These are phyloP conservation scores for Otolemur garnettii DNA, from an alignment of 2,113 vertebrate species.

Conservation along the genomic window DNA sequence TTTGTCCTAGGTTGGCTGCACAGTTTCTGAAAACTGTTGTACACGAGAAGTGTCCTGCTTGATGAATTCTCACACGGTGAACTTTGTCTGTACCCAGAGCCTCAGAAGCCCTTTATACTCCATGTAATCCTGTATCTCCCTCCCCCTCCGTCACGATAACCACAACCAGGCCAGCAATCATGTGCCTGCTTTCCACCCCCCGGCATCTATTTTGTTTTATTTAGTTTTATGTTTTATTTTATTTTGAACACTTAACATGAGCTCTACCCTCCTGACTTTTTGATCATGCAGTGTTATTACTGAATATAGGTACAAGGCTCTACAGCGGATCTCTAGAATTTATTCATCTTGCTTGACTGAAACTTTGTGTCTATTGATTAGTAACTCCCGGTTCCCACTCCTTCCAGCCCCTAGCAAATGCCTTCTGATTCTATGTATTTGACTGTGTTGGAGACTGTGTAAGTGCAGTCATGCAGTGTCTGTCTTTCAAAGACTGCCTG, in stretches of 20 bases:
- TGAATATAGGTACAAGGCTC: background rate
- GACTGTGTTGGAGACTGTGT: background rate
- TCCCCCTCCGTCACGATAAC: background rate
- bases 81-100: background rate
- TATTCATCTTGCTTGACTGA: background rate
- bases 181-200: background rate
- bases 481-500: background rate
- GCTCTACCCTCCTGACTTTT: background rate
- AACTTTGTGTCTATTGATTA: background rate
- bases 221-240: background rate
- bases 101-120: background rate
- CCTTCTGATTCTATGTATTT: background rate
- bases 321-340: background rate
- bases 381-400: background rate
- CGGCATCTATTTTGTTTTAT: background rate
- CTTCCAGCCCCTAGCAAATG: background rate
- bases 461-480: background rate
- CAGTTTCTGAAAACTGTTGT: background rate
- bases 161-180: background rate
- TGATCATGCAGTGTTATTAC: background rate
- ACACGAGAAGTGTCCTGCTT: background rate
- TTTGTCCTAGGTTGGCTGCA: background rate
- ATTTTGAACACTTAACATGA: background rate
- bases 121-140: background rate
- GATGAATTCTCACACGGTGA: background rate